Evolutionary conservation across 1,140 invertebrate genomes (phyloP).

Genomic region (Drosophila asahinai): DNA sequence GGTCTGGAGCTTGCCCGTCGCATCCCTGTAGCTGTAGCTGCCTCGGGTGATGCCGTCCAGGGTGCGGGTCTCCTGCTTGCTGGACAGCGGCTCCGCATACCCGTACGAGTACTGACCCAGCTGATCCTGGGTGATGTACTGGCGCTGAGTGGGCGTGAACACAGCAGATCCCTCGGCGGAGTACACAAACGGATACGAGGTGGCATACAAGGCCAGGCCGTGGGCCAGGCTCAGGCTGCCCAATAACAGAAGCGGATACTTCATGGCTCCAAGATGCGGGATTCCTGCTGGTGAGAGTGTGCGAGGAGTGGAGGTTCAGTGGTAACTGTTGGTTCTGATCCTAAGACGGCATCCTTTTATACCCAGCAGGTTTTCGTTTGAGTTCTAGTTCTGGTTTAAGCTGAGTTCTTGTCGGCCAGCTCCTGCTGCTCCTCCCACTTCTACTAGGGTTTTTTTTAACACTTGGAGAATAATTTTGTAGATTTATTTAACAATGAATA

Average conservation of each 20-base stretch:
- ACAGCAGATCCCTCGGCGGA: constrained; percentile 62
- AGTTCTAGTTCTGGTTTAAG: constrained; percentile 49
- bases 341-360: constrained; percentile 39
- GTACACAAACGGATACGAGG: constrained; percentile 66
- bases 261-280: constrained; percentile 41
- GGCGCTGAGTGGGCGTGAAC: constrained; percentile 80
- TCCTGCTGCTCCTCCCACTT: constrained; percentile 9
- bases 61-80: constrained; percentile 88
- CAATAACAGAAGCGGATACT: constrained; percentile 50
- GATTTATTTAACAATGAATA: neutral
- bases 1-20: constrained; percentile 87
- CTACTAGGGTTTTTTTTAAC: neutral
- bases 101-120: constrained; percentile 89
- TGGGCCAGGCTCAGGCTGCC: constrained; percentile 48
- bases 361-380: constrained; percentile 13
- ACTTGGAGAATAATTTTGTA: constrained; percentile 1
- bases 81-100: constrained; percentile 88
- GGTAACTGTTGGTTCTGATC: constrained; percentile 31
- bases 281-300: constrained; percentile 12
- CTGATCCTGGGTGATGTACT: constrained; percentile 88
- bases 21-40: constrained; percentile 88
- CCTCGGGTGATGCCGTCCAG: constrained; percentile 89
- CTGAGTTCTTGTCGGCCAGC: constrained; percentile 2
- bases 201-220: constrained; percentile 55
- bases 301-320: constrained; percentile 2